Evolutionary conservation across 2,113 vertebrate genomes (phyloP).

Genomic region (Planiliza haematocheilus): DNA sequence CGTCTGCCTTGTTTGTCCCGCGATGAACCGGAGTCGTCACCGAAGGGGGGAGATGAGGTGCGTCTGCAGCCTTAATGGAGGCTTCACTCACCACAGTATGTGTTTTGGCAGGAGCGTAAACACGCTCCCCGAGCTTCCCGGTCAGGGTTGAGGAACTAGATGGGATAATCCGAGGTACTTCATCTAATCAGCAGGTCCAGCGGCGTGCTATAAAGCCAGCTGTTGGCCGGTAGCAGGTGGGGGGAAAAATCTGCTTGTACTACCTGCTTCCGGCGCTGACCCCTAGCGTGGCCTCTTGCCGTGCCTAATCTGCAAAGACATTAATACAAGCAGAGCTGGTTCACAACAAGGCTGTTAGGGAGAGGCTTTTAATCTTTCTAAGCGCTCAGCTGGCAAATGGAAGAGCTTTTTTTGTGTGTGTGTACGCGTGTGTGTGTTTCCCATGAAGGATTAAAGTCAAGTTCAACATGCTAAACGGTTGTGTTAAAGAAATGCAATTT

Average conservation of each 20-base stretch:
- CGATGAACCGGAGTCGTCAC: slow-evolving; percentile 38
- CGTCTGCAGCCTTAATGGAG: slow-evolving; percentile 35
- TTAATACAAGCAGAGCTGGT: slow-evolving; percentile 68
- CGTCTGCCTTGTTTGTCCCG: slow-evolving; percentile 7
- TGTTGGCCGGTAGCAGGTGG: slow-evolving; percentile 59
- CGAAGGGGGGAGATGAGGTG: background rate
- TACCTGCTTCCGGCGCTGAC: slow-evolving; percentile 71
- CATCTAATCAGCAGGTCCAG: slow-evolving; percentile 69
- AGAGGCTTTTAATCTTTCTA: slow-evolving; percentile 64
- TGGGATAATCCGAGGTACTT: slow-evolving; percentile 51
- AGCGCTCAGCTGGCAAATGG: slow-evolving; percentile 74
- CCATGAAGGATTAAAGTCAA: slow-evolving; percentile 64
- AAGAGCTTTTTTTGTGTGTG: slow-evolving; percentile 38
- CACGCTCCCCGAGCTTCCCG: slow-evolving; percentile 38
- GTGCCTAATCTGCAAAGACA: slow-evolving; percentile 74
- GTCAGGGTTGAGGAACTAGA: slow-evolving; percentile 59
- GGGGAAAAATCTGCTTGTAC: slow-evolving; percentile 63
- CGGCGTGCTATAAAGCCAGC: slow-evolving; percentile 64
- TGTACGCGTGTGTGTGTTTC: slow-evolving; percentile 52
- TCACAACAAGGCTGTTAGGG: slow-evolving; percentile 57
- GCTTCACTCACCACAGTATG: slow-evolving; percentile 38
- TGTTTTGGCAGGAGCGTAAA: slow-evolving; percentile 65
- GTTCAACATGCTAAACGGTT: slow-evolving; percentile 53
- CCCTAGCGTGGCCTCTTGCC: slow-evolving; percentile 57
- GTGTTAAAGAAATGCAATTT: slow-evolving; percentile 51